Conservation (phyloP, 2,113 vertebrate species). For the Atractosteus spatula region DNA sequence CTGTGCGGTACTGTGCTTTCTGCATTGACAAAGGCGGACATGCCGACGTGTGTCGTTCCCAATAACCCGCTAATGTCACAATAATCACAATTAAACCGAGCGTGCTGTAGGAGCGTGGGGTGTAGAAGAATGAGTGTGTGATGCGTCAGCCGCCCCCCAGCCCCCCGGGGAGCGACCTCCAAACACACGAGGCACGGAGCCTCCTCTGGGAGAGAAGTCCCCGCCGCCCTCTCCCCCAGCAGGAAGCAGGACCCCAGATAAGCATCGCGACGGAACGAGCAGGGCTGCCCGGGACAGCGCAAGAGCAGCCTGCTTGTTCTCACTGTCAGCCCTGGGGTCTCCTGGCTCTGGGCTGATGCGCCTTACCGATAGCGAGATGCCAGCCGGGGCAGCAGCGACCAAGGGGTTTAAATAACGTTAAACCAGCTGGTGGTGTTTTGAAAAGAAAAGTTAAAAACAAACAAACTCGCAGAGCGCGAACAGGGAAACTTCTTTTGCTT, state of each 20-base stretch:
- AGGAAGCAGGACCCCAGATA: conserved; percentile 9
- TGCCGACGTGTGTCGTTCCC: too few relatives aligned
- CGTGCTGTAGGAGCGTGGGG: too few relatives aligned
- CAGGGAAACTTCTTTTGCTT: not conserved
- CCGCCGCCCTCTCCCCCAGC: not conserved
- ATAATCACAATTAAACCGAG: too few relatives aligned
- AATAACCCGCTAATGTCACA: too few relatives aligned
- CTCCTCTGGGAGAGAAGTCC: not conserved
- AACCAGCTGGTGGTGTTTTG: not conserved
- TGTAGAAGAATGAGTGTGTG: not conserved
- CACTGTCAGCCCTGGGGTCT: conserved; percentile 6
- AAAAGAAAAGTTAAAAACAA: too few relatives aligned
- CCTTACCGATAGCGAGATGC: not conserved
- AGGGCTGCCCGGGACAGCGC: not conserved
- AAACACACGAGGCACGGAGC: not conserved
- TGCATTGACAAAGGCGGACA: too few relatives aligned
- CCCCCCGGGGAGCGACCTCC: not conserved
- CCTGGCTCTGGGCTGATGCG: not conserved
- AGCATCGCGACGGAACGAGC: not conserved
- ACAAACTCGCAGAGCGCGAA: not conserved
- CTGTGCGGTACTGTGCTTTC: conserved; percentile 6
- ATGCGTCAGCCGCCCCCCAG: not conserved
- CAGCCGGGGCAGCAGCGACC: conserved; percentile 7
- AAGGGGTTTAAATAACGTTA: conserved; percentile 7
- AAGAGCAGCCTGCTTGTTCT: conserved; percentile 10